Conservation (phyloP, 2,113 vertebrate species). For the Ameiurus melas region DNA sequence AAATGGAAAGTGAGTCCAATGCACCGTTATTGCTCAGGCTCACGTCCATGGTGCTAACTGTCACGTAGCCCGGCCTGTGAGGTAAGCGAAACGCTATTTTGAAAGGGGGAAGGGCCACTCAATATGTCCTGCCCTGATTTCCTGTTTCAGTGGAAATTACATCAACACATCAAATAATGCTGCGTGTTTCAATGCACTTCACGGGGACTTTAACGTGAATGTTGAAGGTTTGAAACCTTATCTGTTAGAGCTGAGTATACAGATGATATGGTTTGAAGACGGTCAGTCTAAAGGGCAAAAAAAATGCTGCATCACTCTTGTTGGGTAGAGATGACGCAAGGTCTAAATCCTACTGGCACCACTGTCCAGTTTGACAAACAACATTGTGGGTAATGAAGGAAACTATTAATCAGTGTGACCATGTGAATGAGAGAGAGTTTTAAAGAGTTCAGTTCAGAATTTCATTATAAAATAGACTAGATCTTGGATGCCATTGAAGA, state of each 20-base stretch:
- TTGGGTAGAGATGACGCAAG: background rate
- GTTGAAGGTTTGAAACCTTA: background rate
- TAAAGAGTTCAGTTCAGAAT: background rate
- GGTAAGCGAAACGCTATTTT: no score
- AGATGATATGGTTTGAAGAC: background rate
- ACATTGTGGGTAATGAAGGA: background rate
- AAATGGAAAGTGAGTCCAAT: no score
- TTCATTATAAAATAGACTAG: background rate
- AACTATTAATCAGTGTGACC: background rate
- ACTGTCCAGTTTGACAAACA: no score
- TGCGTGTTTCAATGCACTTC: background rate
- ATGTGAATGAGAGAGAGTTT: background rate
- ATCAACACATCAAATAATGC: no score
- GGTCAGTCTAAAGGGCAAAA: background rate
- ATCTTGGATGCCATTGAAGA: no score
- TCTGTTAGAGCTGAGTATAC: background rate
- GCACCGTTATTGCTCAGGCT: no score
- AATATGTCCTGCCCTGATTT: no score
- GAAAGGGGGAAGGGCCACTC: no score
- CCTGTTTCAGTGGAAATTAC: no score
- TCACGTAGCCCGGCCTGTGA: no score
- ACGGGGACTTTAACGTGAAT: background rate
- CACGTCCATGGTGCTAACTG: no score
- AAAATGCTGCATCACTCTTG: conserved; percentile 1
- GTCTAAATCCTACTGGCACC: no score